Percentiles rank a stretch among this genome's conserved stretches.
These are phyloP conservation scores for Smutsia gigantea DNA, from an alignment of 2,797 vertebrate genomes.

Conservation along the genomic window DNA sequence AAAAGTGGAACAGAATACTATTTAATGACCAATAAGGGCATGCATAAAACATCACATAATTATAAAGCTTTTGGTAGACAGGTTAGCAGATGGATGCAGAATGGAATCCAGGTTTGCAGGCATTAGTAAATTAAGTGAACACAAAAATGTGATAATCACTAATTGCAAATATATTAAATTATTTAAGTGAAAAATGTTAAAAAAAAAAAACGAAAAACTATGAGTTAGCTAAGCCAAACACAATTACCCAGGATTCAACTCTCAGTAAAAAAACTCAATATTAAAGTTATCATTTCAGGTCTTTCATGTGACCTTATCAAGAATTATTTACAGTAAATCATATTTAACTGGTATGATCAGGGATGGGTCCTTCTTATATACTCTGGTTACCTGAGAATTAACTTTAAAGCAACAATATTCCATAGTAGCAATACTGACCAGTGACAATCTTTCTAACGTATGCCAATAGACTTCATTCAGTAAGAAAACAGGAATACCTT, in stretches of 20 bases:
- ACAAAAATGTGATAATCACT: not conserved
- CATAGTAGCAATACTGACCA: not conserved
- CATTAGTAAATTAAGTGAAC: not conserved
- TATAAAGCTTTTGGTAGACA: not conserved
- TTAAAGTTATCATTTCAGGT: not conserved
- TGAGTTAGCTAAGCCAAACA: not conserved
- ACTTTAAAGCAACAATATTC: not conserved
- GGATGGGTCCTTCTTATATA: not conserved
- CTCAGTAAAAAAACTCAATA: not conserved
- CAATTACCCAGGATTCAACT: not conserved
- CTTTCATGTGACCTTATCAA: not conserved
- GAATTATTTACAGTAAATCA: not conserved
- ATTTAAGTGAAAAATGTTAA: not conserved
- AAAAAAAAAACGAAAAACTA: not conserved
- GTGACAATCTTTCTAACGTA: not conserved
- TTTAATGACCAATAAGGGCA: not conserved
- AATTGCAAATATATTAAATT: not conserved
- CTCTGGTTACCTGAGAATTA: not conserved
- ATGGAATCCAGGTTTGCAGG: not conserved
- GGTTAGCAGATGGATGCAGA: not conserved
- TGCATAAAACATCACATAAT: not conserved
- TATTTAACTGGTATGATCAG: not conserved
- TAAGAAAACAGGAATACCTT: not conserved
- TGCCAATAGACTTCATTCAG: not conserved
- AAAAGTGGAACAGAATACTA: not conserved